A percentile compares a stretch with the other conserved stretches of the same genome.
Evolutionary conservation across 2,797 vertebrate genomes (phyloP).

Genomic region (Lagorchestes hirsutus): DNA sequence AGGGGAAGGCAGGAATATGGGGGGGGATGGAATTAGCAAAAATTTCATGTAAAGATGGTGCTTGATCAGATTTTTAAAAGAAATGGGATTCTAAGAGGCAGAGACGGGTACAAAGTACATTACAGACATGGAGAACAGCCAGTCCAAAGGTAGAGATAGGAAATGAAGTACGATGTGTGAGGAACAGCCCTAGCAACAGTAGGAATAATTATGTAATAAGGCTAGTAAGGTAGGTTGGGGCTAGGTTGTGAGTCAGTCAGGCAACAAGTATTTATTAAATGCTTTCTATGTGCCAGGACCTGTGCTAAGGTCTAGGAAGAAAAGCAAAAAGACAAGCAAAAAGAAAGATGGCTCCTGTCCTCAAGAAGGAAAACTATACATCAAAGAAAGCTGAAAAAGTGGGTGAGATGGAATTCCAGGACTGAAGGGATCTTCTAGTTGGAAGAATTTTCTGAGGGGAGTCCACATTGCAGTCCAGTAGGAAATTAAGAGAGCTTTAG

Average conservation of each 20-base stretch:
- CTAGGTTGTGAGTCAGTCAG: not conserved
- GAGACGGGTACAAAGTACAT: not conserved
- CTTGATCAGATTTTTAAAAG: not conserved
- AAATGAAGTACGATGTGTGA: not conserved
- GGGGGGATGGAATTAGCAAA: not conserved
- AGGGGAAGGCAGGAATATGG: not conserved
- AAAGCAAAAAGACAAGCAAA: not conserved
- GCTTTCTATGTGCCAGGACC: not conserved
- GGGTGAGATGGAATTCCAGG: not conserved
- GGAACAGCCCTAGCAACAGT: not conserved
- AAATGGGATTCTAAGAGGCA: not conserved
- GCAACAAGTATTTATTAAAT: not conserved
- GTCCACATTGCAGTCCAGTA: not conserved
- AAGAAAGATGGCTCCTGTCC: not conserved
- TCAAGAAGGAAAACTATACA: not conserved
- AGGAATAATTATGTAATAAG: not conserved
- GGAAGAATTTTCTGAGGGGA: not conserved
- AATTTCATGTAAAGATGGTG: not conserved
- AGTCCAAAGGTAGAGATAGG: not conserved
- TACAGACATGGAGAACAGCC: not conserved
- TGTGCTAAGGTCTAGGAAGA: not conserved
- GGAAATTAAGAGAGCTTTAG: not conserved
- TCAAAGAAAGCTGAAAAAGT: not conserved
- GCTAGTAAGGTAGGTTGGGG: no score
- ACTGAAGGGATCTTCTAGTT: not conserved